Base-by-base conservation (phyloP, 2,797 vertebrate species). In the Myiotriccus ornatus region DNA sequence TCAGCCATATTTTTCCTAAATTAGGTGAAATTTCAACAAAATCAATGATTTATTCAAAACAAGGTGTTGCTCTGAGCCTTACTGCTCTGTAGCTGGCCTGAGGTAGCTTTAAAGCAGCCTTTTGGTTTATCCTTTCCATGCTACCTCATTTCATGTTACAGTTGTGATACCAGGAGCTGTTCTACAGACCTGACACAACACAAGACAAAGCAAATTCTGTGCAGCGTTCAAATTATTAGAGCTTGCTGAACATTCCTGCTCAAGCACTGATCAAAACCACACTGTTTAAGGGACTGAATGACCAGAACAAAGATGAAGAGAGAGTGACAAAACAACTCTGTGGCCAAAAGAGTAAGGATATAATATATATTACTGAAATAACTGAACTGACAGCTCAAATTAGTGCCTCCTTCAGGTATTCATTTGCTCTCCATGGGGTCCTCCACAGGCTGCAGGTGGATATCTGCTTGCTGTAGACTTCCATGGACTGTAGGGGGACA, bases 361-460 rank as follows among this genome's bases (percentile, higher is more conserved):
- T 52, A 11, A 68, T 1, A 1, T 6, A 10, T 4, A 32, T 28
- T 63, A 56, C 2, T 56, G 23, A 76, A 93, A 63, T 52, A 88
- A 93, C 9, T 15, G 6, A 41, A 9, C 2, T 69, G 46, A 56
- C 23, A 77, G 43, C 6, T 69, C 28, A 46, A 57, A 81, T 20
- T 8, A 69, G 49, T 27, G 57, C 8, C 22, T 52, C 28, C 18
- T 35, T 50, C 4, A 35, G 57, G 10, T 37, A 70, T 16, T 17
- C 50, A 44, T 23, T 30, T 70, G n/a, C 9, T 65, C 57, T 3
- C 28, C 0, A 0, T 12, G 13, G 32, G n/a, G 1, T 47, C 37
- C 27, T 52, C 18, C 43, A 27, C 3, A 4, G 56, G 16, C 14
- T 50, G 20, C 32, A n/a, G 19, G 23, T 30, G 16, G 27, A 46